Evolutionary conservation across 2,888 invertebrate genomes (phyloP), one percentile per base, ranked within the genome.

Genomic region (Catotricha subobsoleta): DNA sequence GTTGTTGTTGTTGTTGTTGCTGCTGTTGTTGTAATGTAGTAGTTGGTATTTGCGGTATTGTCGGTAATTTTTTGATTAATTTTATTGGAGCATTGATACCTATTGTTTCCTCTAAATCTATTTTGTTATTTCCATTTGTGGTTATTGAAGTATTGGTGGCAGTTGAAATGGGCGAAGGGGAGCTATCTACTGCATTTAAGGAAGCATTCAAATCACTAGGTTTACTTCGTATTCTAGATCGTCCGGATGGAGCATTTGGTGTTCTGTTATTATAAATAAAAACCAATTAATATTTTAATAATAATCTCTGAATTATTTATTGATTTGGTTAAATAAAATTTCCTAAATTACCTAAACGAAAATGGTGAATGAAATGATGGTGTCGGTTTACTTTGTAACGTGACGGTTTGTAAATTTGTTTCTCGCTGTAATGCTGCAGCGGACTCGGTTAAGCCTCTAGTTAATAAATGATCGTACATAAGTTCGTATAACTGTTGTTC

Each of bases 401-500:
- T 58, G 9, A 67, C 64, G 16, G 54, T 52, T 1, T 55, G 56
- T 3, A 86, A 63, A 34, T 68, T 70, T 0, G 86, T 88, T 64
- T 94, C 92, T 43, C 72, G 71, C 50, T 79, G 76, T 46, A 94
- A 64, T 39, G 69, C 65, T 1, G 70, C 62, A 0, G 92, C 91
- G 12, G 84, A 74, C 40, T 80, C 79, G 1, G 56, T 44, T 39
- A 82, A 68, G 0, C 86, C 92, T 51, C 84, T 78, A 3, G 74
- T 71, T 25, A 74, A 56, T 40, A 97, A 67, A 65, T 95, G 92
- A 43, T 86, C 80, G 53, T 87, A 78, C 36, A 98, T 91, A 10
- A 98, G 66, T 58, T 91, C 87, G 49, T 91, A 73, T 27, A 98
- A 66, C 60, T 98, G 94, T 34, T 81, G 76, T 58, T 91, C 88